These are phyloP conservation scores for Nettapus auritus DNA, from an alignment of 2,113 vertebrate genomes.

Conservation along the genomic window DNA sequence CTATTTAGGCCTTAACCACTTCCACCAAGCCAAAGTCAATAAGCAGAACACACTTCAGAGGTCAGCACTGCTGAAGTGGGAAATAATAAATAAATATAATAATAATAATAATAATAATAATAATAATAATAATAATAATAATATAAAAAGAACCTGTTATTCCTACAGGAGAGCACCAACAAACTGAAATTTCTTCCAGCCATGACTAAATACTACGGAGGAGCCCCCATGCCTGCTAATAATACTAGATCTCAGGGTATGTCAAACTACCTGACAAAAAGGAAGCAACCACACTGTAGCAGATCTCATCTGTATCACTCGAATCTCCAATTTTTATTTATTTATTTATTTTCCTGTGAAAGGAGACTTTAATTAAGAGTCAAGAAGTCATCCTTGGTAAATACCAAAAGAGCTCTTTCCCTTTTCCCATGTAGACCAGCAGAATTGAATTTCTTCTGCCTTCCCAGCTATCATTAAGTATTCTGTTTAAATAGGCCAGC, in stretches of 20 bases:
- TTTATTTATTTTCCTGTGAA: background rate
- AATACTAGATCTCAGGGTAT: background rate
- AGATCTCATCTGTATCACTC: background rate
- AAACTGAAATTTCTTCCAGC: background rate
- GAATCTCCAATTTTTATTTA: background rate
- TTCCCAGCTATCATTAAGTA: conserved; percentile 53
- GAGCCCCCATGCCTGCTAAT: background rate
- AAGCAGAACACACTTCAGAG: conserved; percentile 1
- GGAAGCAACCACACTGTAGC: background rate
- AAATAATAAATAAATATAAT: too few relatives aligned
- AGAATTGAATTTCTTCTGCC: conserved; percentile 27
- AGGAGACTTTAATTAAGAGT: background rate
- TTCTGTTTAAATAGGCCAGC: conserved; percentile 65
- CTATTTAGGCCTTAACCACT: conserved; percentile 6
- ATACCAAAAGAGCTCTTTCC: background rate
- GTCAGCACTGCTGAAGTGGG: background rate
- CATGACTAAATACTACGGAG: background rate
- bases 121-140: too few relatives aligned
- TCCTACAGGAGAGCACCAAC: background rate
- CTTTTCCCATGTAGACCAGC: conserved; percentile 1
- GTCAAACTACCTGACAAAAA: background rate
- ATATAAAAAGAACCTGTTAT: background rate
- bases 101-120: too few relatives aligned
- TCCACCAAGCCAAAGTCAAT: background rate
- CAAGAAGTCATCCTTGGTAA: background rate